Evolutionary conservation across 1,140 invertebrate species (phyloP).

Genomic region (Gyrodactylus bullatarudis): DNA sequence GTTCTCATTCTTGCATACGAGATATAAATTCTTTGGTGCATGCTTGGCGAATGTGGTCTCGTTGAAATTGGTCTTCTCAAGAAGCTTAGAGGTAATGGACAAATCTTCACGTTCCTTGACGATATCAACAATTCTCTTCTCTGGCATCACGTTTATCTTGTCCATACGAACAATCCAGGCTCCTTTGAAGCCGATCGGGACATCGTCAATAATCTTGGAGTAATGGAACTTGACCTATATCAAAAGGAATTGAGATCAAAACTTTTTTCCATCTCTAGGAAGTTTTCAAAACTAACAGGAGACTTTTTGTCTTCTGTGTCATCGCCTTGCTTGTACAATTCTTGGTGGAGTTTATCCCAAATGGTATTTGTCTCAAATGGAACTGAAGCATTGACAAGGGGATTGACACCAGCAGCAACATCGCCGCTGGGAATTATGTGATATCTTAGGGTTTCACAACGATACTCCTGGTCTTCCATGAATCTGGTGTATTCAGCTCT

Average conservation of each 20-base stretch:
- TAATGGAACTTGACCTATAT: neutral
- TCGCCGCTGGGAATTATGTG: neutral
- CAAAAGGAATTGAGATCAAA: neutral
- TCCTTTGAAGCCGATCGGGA: neutral
- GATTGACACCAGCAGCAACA: neutral
- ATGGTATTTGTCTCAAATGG: neutral
- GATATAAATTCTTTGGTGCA: neutral
- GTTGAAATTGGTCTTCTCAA: neutral
- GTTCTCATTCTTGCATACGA: neutral
- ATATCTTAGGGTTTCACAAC: neutral
- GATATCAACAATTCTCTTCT: neutral
- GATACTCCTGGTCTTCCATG: neutral
- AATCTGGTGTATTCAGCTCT: neutral
- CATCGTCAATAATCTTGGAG: neutral
- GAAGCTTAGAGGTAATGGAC: neutral
- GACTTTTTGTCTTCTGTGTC: neutral
- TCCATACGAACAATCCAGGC: neutral
- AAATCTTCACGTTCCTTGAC: neutral
- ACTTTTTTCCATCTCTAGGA: too few species aligned
- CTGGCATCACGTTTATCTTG: neutral
- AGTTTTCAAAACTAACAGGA: neutral
- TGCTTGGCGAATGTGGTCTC: neutral
- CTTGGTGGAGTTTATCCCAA: neutral
- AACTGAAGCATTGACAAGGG: neutral
- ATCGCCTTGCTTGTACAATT: neutral